phyloP scores from a whole-genome alignment of 2,888 invertebrate species.

The Drosophila testacea region DNA sequence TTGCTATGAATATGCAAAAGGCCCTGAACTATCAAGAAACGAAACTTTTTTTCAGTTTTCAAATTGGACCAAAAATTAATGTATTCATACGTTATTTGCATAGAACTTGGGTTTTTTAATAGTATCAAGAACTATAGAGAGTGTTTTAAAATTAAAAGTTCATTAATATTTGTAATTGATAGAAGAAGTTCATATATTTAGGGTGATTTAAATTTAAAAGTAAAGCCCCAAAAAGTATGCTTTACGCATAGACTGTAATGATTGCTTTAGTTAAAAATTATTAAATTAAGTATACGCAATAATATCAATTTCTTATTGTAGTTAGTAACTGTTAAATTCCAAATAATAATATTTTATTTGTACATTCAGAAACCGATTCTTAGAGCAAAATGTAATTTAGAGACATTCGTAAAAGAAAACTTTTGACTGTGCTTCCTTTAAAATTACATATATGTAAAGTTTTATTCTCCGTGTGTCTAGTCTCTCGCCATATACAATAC shows the following conservation, averaged over 20 bases:
- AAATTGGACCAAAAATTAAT: constrained; percentile 8
- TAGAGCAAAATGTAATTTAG: neutral
- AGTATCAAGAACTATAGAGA: constrained; percentile 1
- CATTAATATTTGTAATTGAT: neutral
- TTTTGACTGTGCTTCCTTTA: neutral
- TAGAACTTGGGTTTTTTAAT: constrained; percentile 12
- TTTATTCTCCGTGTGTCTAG: constrained; percentile 7
- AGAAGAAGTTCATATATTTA: neutral
- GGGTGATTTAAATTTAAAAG: neutral
- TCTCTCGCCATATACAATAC: neutral
- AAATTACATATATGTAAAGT: neutral
- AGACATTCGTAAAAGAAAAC: neutral
- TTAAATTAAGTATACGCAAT: no score
- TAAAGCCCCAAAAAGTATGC: no score
- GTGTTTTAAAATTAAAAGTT: neutral
- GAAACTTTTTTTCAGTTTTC: neutral
- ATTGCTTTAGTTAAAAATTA: no score
- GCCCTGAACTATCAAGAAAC: constrained; percentile 22
- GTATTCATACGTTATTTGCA: constrained; percentile 14
- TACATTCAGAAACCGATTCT: no score
- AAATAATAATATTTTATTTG: no score
- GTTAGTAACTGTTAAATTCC: no score
- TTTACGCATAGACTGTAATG: no score
- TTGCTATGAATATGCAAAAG: constrained; percentile 34
- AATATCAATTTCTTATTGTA: no score